Percentiles rank a stretch among this genome's conserved stretches.
phyloP scores from a whole-genome alignment of 2,888 invertebrate species.

The Trachelus stipa region DNA sequence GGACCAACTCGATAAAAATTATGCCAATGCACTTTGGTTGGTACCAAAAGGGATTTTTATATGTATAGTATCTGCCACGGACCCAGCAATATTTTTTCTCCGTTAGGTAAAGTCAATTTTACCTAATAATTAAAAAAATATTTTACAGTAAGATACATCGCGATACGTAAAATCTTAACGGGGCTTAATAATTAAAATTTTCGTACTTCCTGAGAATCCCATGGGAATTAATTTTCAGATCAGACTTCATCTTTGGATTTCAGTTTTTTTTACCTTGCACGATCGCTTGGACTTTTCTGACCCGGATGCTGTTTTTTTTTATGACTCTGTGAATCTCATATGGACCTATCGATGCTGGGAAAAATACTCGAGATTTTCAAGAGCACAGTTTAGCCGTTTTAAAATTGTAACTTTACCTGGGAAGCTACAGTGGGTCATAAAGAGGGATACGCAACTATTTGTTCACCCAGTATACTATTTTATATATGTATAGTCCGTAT shows the following conservation, averaged over 20 bases:
- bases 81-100: too few relatives aligned
- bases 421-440: neutral
- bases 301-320: neutral
- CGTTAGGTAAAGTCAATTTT: too few relatives aligned
- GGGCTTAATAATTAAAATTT: neutral
- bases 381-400: neutral
- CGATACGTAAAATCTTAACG: neutral
- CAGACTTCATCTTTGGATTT: too few relatives aligned
- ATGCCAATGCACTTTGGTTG: neutral
- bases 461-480: neutral
- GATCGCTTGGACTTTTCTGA: neutral
- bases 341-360: neutral
- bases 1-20: conserved; percentile 13
- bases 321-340: neutral
- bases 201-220: fast-evolving
- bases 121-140: too few relatives aligned
- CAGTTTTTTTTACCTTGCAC: neutral
- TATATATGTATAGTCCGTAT: neutral
- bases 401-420: neutral
- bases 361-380: neutral
- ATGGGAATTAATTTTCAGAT: neutral
- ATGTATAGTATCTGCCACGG: neutral
- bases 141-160: too few relatives aligned
- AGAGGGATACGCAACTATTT: neutral
- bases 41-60: neutral